Evolutionary conservation across 2,888 invertebrate genomes (phyloP), one percentile per base, ranked within the genome.

Genomic region (Xanthorhoe designata): DNA sequence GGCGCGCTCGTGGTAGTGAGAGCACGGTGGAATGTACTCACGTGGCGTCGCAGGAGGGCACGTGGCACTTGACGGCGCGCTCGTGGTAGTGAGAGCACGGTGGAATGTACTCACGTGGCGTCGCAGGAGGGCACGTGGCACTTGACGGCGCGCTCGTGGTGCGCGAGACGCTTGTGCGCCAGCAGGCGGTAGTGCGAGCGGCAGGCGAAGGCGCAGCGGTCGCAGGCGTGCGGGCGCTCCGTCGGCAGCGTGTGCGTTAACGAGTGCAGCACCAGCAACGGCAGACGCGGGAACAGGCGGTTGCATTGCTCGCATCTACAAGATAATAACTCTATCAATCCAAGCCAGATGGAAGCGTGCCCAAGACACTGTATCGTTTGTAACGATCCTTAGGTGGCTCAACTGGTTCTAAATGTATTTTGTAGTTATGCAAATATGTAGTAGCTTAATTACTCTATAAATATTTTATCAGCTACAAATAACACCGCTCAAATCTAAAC

Each of bases 191-290:
- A 82, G 71, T 89, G 89, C 0, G 91, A 88, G 35, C 85, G 88
- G 78, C 94, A 94, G 17, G 80, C 74, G 68, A 79, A 81, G 13
- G 76, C 77, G 66, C 89, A 88, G 54, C 71, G 72, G 42, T 69
- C 66, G 70, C 89, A 90, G 4, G 70, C 62, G 72, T 82, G 86
- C 0, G 94, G 94, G 78, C 91, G 76, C 78, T 0, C 47, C 57
- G 1, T n/a, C n/a, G 70, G 15, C 45, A 66, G 73, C 19, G 71
- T 73, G 76, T 94, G 94, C 78, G 90, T 89, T 66, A 92, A 86
- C 61, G 92, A 89, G 80, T 95, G 95, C 0, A 91, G 86, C 69
- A 94, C 94, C 35, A 95, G 85, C 73, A 94, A 84, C 2, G 94
- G 94, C 60, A 94, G 91, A 0, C 95, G 90, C 49, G 92, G 87